Evolutionary conservation across 1,140 invertebrate genomes (phyloP).

Genomic region (Drosophila ogumai): DNA sequence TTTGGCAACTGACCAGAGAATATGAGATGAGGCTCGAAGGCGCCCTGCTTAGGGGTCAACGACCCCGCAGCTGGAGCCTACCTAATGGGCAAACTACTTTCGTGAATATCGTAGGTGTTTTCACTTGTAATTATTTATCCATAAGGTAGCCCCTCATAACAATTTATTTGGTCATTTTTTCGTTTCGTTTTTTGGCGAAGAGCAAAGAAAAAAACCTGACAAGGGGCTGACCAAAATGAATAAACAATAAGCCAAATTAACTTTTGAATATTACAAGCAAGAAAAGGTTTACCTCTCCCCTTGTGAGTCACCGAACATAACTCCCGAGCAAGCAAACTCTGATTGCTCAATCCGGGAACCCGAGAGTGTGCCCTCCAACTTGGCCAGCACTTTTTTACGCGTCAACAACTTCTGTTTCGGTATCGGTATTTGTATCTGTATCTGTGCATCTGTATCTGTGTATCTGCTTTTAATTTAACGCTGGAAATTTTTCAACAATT

Average conservation of each 20-base stretch:
- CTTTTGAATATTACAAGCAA: constrained; percentile 62
- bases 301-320: constrained; percentile 28
- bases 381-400: constrained; percentile 29
- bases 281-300: constrained; percentile 17
- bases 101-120: constrained; percentile 73
- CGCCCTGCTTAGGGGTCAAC: constrained; percentile 50
- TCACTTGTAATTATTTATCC: constrained; percentile 80
- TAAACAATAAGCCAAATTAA: constrained; percentile 77
- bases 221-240: constrained; percentile 53
- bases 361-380: constrained; percentile 19
- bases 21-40: constrained; percentile 44
- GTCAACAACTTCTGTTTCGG: constrained; percentile 14
- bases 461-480: constrained; percentile 16
- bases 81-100: constrained; percentile 53
- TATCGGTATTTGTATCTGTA: not conserved
- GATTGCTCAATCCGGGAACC: constrained; percentile 31
- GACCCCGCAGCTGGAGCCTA: constrained; percentile 35
- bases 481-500: constrained; percentile 10
- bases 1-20: constrained; percentile 60
- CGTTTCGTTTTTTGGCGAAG: constrained; percentile 28
- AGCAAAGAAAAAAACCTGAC: constrained; percentile 27
- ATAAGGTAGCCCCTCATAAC: constrained; percentile 53
- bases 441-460: not conserved
- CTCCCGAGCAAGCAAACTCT: not conserved
- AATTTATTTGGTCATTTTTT: constrained; percentile 51